Conservation (phyloP, 2,888 invertebrate species). For the Drosophila rubida region DNA sequence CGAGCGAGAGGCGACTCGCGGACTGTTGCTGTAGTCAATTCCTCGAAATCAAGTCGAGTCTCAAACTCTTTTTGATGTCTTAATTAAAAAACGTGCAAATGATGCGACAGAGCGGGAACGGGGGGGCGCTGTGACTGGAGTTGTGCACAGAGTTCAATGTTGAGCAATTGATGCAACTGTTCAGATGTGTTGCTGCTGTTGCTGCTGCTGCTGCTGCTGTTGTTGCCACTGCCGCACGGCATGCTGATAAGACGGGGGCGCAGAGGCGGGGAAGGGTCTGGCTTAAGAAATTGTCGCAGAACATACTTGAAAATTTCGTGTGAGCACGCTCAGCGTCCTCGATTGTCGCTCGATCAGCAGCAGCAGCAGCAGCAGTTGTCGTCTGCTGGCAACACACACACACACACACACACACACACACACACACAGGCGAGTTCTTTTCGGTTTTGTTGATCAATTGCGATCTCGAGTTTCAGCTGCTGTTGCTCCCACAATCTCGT, state of each 20-base stretch:
- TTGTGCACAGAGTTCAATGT: conserved; percentile 75
- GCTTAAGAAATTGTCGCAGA: conserved; percentile 73
- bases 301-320: conserved; percentile 77
- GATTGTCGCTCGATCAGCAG: conserved; percentile 75
- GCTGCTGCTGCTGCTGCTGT: conserved; percentile 31
- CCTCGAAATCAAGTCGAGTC: conserved; percentile 77
- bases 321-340: conserved; percentile 80
- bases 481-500: conserved; percentile 73
- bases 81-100: conserved; percentile 81
- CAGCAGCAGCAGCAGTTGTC: conserved; percentile 54
- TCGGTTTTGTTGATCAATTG: conserved; percentile 68
- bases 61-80: conserved; percentile 81
- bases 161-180: conserved; percentile 82
- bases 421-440: conserved; percentile 11
- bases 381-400: conserved; percentile 37
- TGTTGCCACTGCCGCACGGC: conserved; percentile 63
- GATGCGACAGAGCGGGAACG: conserved; percentile 45
- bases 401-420: conserved; percentile 31
- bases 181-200: conserved; percentile 71
- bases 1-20: conserved; percentile 17
- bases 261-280: conserved; percentile 21
- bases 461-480: conserved; percentile 59
- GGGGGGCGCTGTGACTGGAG: conserved; percentile 19
- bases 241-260: conserved; percentile 61
- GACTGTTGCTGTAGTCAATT: conserved; percentile 68